Evolutionary conservation across 1,140 invertebrate species (phyloP).

Genomic region (Pseudomyrmex gracilis): DNA sequence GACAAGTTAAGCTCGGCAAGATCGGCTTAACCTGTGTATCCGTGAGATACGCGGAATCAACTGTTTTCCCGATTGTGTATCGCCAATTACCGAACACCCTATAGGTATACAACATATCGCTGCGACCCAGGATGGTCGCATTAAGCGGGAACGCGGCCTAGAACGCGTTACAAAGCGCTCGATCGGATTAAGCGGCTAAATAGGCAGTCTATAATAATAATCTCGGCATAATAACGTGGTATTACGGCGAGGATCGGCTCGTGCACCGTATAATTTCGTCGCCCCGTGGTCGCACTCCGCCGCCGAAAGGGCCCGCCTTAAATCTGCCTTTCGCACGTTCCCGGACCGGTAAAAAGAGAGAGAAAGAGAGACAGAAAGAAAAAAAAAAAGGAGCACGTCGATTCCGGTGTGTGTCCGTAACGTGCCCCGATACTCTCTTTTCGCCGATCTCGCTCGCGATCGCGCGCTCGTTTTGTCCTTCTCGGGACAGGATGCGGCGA

Average conservation of each 20-base stretch:
- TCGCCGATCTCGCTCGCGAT: not conserved
- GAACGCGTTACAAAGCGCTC: slow-evolving; percentile 75
- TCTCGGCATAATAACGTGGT: slow-evolving; percentile 74
- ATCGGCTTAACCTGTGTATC: slow-evolving; percentile 35
- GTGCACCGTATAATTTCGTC: slow-evolving; percentile 73
- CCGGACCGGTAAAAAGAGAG: not conserved
- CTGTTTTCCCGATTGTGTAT: slow-evolving; percentile 17
- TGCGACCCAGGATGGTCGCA: slow-evolving; percentile 55
- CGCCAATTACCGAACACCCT: slow-evolving; percentile 50
- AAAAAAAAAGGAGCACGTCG: too few relatives aligned
- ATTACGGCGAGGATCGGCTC: slow-evolving; percentile 70
- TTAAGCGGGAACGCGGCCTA: slow-evolving; percentile 72
- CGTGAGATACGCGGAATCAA: not conserved
- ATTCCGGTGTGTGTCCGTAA: not conserved
- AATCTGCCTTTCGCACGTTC: slow-evolving; percentile 69
- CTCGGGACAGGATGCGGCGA: not conserved
- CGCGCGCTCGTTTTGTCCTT: slow-evolving; percentile 8
- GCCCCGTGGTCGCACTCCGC: slow-evolving; percentile 60
- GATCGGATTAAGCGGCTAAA: slow-evolving; percentile 75
- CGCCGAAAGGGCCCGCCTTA: slow-evolving; percentile 65
- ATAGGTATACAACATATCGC: slow-evolving; percentile 1
- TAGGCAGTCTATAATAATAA: slow-evolving; percentile 76
- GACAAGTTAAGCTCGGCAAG: not conserved
- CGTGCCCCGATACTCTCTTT: not conserved
- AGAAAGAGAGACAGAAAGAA: not conserved